Conservation (phyloP, 2,113 vertebrate genomes). For the Stigmatopora nigra region DNA sequence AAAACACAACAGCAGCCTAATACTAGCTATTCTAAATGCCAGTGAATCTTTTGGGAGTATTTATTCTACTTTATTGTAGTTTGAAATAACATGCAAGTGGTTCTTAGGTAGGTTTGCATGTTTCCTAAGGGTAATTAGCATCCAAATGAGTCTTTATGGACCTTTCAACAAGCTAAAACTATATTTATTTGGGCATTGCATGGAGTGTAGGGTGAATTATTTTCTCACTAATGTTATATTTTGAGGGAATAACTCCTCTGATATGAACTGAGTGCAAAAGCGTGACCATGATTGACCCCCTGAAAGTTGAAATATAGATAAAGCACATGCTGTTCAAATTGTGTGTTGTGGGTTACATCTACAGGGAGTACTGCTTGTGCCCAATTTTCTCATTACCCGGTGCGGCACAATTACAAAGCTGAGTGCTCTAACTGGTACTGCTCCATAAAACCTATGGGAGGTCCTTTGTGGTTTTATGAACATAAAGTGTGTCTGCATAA, state of each 20-base stretch:
- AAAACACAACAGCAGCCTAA: too few relatives aligned
- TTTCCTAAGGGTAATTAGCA: background rate
- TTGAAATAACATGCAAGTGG: background rate
- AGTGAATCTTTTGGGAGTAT: background rate
- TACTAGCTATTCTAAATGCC: background rate
- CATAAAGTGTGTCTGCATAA: conserved; percentile 69
- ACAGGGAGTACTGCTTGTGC: conserved; percentile 62
- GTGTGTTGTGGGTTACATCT: conserved; percentile 56
- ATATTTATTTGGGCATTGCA: background rate
- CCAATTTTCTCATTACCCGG: conserved; percentile 68
- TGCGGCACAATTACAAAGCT: conserved; percentile 68
- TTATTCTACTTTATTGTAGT: background rate
- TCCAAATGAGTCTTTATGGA: background rate
- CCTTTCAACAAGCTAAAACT: background rate
- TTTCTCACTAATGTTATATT: conserved; percentile 15
- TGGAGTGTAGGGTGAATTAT: background rate
- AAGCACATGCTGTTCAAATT: conserved; percentile 55
- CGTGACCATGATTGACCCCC: conserved; percentile 29
- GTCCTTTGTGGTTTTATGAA: conserved; percentile 65
- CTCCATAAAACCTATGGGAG: conserved; percentile 68
- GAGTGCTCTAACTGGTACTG: conserved; percentile 61
- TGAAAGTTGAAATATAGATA: conserved; percentile 38
- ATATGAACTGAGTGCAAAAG: conserved; percentile 19
- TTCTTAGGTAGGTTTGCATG: background rate
- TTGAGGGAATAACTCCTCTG: conserved; percentile 25